Base-by-base conservation (phyloP, 2,113 vertebrate species). In the Vicugna pacos region DNA sequence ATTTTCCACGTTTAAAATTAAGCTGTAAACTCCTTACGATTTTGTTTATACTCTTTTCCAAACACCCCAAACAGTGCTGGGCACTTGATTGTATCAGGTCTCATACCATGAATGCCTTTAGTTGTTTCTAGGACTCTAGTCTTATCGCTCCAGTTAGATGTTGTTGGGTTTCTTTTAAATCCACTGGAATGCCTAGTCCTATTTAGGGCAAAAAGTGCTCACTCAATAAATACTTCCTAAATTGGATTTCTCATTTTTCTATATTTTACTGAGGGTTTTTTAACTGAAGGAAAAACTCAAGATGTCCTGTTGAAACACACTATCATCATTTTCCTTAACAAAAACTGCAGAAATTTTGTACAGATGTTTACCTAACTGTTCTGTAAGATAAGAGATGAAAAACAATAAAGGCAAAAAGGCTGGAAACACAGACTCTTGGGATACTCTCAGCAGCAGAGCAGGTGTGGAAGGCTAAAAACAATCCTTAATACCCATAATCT, bases 341-440 rank as follows among this genome's bases (percentile, higher is more conserved):
- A 79, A 84, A 84, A 73, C 6, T n/a, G 42, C 8, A 75, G 35
- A 91, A 26, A 91, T 70, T 65, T 75, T 89, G 56, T 17, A 62
- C 6, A 81, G 14, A 46, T 46, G 17, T 79, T 94, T 89, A 64
- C 6, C 24, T 89, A 67, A 42, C 12, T 80, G 32, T 56, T 93
- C 32, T 52, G 7, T 46, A 94, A 77, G 38, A 32, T 4, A 76
- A 93, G 30, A 92, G 6, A 52, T 24, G 17, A 83, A 83, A 93
- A 96, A 67, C 2, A 91, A 88, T n/a, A 60, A 86, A 80, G n/a
- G 32, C 28, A 92, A 67, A 67, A 82, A 87, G 95, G n/a, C 67
- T 73, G 35, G 24, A 96, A 91, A 64, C n/a, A 85, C 17, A 94
- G n/a, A 73, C 50, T 91, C 56, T 15, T 80, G n/a, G 81, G 67